phyloP scores from a whole-genome alignment of 2,113 vertebrate genomes.

The Monarcha castaneiventris region DNA sequence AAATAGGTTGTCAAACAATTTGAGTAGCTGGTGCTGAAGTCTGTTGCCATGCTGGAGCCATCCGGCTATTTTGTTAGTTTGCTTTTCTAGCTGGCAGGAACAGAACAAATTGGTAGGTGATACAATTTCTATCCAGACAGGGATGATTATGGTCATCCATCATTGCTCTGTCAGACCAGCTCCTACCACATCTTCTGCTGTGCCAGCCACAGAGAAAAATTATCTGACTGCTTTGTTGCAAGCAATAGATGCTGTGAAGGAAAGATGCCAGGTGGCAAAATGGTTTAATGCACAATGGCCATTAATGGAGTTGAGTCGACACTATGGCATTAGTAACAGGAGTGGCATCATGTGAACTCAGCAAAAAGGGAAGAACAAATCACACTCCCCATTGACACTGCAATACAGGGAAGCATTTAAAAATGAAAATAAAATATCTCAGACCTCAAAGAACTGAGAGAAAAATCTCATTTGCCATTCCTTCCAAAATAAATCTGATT shows the following conservation, averaged over 20 bases:
- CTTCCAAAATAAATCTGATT: background rate
- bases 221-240: background rate
- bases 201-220: constrained; percentile 4
- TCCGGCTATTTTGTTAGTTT: constrained; percentile 24
- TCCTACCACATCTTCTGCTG: background rate
- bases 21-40: background rate
- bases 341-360: background rate
- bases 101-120: constrained; percentile 55
- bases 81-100: constrained; percentile 32
- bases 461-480: background rate
- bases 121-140: constrained; percentile 32
- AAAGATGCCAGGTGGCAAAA: background rate
- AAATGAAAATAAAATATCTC: background rate
- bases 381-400: background rate
- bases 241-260: background rate
- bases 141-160: constrained; percentile 44
- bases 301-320: background rate
- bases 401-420: background rate
- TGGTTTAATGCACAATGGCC: background rate
- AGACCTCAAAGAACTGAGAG: background rate
- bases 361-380: background rate
- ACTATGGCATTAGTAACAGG: background rate
- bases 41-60: background rate
- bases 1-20: background rate
- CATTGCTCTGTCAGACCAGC: constrained; percentile 1